Evolutionary conservation across 2,888 invertebrate species (phyloP).

Genomic region (Nymphalis c-album): DNA sequence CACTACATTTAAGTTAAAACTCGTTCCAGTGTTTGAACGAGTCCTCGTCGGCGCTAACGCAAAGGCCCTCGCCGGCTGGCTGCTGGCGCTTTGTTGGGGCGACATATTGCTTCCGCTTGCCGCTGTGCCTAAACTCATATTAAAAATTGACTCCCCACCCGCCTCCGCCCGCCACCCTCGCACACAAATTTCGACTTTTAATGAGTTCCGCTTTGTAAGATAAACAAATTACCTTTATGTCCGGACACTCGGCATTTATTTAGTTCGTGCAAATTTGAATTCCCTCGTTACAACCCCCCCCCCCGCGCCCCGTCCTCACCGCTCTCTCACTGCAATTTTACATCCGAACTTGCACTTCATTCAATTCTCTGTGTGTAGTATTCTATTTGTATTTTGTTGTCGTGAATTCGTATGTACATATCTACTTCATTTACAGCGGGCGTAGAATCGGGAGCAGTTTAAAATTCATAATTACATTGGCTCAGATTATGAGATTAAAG

Average conservation of each 20-base stretch:
- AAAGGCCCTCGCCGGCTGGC: conserved; percentile 13
- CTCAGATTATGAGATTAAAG: not conserved
- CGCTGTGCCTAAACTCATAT: conserved; percentile 38
- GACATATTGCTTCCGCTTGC: conserved; percentile 45
- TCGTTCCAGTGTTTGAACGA: conserved; percentile 13
- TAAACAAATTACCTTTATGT: conserved; percentile 51
- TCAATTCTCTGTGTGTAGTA: conserved; percentile 21
- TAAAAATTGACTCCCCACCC: conserved; percentile 40
- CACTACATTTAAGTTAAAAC: conserved; percentile 11
- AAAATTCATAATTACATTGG: not conserved
- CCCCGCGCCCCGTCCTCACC: not conserved
- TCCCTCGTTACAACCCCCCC: not conserved
- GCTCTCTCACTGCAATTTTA: conserved; percentile 22
- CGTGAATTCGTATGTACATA: not conserved
- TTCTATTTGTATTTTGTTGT: conserved; percentile 24
- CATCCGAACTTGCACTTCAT: conserved; percentile 23
- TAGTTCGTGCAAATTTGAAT: conserved; percentile 26
- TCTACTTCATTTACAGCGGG: not conserved
- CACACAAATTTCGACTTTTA: conserved; percentile 47
- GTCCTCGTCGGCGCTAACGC: not conserved
- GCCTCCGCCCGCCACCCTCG: conserved; percentile 19
- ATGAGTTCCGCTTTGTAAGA: conserved; percentile 55
- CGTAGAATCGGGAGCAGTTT: not conserved
- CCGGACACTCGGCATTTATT: conserved; percentile 31
- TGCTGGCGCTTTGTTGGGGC: conserved; percentile 31